These are phyloP conservation scores for Hipposideros larvatus DNA, from an alignment of 2,797 vertebrate species.

Conservation along the genomic window DNA sequence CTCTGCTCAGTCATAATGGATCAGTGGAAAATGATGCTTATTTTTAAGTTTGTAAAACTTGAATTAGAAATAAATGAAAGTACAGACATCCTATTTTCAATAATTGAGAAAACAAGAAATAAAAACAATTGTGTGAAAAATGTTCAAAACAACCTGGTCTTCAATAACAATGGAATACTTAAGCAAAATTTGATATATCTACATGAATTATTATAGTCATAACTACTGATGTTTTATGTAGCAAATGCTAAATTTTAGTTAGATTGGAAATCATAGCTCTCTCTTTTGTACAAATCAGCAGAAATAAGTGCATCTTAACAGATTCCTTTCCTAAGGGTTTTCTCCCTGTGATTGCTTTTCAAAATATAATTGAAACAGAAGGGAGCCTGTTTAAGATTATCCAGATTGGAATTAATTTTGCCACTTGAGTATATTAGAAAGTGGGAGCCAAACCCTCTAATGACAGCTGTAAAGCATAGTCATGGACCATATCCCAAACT, in stretches of 20 bases:
- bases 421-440: slow-evolving; percentile 50
- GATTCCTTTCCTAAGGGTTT: neutral
- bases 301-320: neutral
- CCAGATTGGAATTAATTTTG: slow-evolving; percentile 68
- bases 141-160: neutral
- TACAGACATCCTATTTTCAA: neutral
- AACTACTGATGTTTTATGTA: neutral
- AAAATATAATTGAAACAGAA: slow-evolving; percentile 70
- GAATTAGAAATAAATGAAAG: slow-evolving; percentile 46
- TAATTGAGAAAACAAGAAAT: slow-evolving; percentile 25
- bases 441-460: neutral
- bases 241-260: neutral
- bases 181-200: neutral
- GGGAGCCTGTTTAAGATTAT: slow-evolving; percentile 58
- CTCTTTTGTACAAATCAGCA: slow-evolving; percentile 14
- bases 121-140: slow-evolving; percentile 19
- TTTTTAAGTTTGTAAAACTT: slow-evolving; percentile 46
- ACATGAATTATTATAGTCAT: neutral
- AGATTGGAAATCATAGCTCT: neutral
- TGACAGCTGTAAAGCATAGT: neutral
- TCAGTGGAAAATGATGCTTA: neutral
- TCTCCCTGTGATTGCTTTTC: slow-evolving; percentile 31
- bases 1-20: slow-evolving; percentile 6
- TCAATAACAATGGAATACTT: neutral
- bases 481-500: neutral